Conservation (phyloP, 2,888 invertebrate genomes). For the Calameuta filiformis region DNA sequence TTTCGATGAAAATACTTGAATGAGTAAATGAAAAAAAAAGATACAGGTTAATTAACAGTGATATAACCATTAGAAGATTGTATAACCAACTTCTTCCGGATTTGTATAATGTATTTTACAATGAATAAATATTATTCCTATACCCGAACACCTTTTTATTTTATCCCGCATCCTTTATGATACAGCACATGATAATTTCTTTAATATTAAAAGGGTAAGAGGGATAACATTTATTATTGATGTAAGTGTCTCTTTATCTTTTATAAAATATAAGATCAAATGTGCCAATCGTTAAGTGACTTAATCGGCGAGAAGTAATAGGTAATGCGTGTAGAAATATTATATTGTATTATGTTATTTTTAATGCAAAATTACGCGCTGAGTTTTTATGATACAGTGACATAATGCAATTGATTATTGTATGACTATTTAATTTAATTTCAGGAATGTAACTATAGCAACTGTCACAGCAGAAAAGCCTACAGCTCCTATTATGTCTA, state of each 20-base stretch:
- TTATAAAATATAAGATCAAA: background rate
- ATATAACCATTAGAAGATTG: background rate
- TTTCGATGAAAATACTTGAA: background rate
- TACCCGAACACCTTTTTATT: constrained; percentile 26
- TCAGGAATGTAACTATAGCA: constrained; percentile 52
- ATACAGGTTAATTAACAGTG: background rate
- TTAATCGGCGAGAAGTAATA: background rate
- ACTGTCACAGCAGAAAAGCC: constrained; percentile 52
- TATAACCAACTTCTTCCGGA: background rate
- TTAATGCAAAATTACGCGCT: too few relatives aligned
- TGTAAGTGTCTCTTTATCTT: background rate
- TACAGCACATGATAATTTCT: background rate
- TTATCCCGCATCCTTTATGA: constrained; percentile 12
- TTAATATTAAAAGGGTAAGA: constrained; percentile 5
- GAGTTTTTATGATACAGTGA: too few relatives aligned
- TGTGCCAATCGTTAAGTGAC: background rate
- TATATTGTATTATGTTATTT: background rate
- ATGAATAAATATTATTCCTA: constrained; percentile 46
- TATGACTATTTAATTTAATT: constrained; percentile 28
- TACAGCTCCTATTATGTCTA: constrained; percentile 39
- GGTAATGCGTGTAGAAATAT: background rate
- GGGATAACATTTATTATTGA: constrained; percentile 7
- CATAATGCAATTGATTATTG: background rate
- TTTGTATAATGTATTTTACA: constrained; percentile 39
- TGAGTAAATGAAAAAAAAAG: background rate